Conservation (phyloP, 2,113 vertebrate genomes). For the Gyps fulvus region DNA sequence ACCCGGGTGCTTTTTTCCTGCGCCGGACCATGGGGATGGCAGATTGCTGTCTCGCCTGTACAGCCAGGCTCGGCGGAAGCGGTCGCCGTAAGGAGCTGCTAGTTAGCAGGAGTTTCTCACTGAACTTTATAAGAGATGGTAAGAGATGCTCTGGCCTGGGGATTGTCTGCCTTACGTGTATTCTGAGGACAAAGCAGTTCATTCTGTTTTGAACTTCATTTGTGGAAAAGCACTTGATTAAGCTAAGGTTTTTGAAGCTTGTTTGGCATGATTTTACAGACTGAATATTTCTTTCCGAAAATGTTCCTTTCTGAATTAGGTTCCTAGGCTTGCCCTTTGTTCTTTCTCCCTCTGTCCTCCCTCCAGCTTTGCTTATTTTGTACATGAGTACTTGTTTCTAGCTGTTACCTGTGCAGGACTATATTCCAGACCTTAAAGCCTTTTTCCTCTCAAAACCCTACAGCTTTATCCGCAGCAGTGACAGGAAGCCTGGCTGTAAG, state of each 20-base stretch:
- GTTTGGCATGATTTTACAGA: neutral
- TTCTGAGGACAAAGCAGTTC: neutral
- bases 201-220: neutral
- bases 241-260: neutral
- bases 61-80: neutral
- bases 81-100: accelerated
- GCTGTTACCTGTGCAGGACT: neutral
- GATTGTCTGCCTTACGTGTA: neutral
- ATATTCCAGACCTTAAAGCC: neutral
- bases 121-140: neutral
- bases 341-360: neutral
- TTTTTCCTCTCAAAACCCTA: neutral
- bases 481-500: neutral
- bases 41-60: neutral
- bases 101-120: neutral
- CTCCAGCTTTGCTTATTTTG: neutral
- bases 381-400: neutral
- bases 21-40: neutral
- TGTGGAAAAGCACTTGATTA: neutral
- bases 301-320: neutral
- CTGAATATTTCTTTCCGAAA: neutral
- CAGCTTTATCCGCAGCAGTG: neutral
- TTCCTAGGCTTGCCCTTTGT: neutral
- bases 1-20: neutral
- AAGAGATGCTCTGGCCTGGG: neutral